A percentile compares a stretch with the other conserved stretches of the same genome.
Conservation (phyloP, 92 coral and sea anemone species). For the Porites lobata region DNA sequence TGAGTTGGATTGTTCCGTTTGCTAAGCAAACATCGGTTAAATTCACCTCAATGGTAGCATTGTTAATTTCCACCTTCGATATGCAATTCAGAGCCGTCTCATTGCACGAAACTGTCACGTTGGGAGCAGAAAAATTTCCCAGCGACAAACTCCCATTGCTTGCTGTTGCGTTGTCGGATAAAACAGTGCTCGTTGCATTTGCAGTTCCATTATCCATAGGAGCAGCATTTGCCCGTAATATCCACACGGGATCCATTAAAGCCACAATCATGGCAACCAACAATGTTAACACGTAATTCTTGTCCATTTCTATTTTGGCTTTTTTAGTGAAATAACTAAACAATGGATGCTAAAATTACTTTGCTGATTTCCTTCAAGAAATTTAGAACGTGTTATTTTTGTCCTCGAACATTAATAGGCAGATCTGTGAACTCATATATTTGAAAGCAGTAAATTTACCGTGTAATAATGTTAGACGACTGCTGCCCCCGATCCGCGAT, state of each 20-base stretch:
- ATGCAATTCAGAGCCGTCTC: constrained; percentile 66
- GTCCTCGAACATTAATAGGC: neutral
- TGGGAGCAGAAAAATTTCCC: constrained; percentile 60
- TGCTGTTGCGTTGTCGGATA: constrained; percentile 28
- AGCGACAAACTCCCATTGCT: constrained; percentile 21
- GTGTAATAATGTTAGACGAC: neutral
- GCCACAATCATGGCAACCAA: constrained; percentile 5
- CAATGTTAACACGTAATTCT: constrained; percentile 23
- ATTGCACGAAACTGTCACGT: constrained; percentile 68
- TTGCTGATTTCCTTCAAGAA: neutral
- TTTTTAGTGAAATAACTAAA: neutral
- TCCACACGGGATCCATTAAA: constrained; percentile 12
- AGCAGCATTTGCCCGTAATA: constrained; percentile 15
- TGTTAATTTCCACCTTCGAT: constrained; percentile 35
- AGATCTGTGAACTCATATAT: neutral
- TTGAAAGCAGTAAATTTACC: neutral
- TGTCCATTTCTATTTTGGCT: constrained; percentile 15
- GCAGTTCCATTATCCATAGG: constrained; percentile 2
- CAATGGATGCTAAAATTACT: neutral
- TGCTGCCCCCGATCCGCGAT: neutral
- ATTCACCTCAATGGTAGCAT: constrained; percentile 51
- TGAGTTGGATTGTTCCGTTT: constrained; percentile 43
- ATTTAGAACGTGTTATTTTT: neutral
- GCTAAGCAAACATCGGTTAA: constrained; percentile 70
- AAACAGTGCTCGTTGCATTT: neutral